phyloP scores from a whole-genome alignment of 2,888 invertebrate species.

The Torymus aiolomorphi region DNA sequence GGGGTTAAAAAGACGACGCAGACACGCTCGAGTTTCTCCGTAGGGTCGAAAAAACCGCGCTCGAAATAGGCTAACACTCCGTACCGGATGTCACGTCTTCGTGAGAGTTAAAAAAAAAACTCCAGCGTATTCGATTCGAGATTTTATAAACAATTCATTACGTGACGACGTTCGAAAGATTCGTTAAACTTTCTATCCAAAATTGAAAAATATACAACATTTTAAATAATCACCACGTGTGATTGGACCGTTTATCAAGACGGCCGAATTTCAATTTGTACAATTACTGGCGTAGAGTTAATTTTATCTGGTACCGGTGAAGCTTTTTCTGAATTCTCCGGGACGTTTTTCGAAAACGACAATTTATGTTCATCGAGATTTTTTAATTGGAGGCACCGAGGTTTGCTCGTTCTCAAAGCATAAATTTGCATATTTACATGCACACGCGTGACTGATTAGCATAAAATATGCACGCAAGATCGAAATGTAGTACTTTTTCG shows the following conservation, averaged over 20 bases:
- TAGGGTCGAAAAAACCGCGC: constrained; percentile 25
- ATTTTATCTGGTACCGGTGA: no score
- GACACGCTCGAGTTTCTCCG: constrained; percentile 30
- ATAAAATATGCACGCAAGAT: constrained; percentile 33
- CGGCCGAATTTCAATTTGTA: no score
- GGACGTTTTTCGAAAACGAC: not conserved
- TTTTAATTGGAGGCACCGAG: constrained; percentile 4
- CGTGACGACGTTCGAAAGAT: no score
- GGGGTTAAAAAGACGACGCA: constrained; percentile 30
- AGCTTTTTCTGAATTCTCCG: no score
- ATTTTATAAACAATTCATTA: no score
- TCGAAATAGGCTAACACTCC: constrained; percentile 20
- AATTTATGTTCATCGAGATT: not conserved
- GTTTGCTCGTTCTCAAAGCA: not conserved
- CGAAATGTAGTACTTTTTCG: constrained; percentile 11
- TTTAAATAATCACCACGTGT: no score
- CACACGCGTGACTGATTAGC: constrained; percentile 12
- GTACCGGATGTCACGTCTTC: constrained; percentile 40
- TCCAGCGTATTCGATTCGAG: no score
- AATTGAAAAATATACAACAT: no score
- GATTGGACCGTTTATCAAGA: no score
- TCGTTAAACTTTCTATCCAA: no score
- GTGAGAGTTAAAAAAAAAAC: constrained; percentile 11
- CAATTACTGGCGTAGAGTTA: no score
- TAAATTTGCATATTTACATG: constrained; percentile 35